Evolutionary conservation across 2,797 vertebrate species (phyloP), one percentile per base, ranked within the genome.

Genomic region (Ctenochaetus hawaiiensis): DNA sequence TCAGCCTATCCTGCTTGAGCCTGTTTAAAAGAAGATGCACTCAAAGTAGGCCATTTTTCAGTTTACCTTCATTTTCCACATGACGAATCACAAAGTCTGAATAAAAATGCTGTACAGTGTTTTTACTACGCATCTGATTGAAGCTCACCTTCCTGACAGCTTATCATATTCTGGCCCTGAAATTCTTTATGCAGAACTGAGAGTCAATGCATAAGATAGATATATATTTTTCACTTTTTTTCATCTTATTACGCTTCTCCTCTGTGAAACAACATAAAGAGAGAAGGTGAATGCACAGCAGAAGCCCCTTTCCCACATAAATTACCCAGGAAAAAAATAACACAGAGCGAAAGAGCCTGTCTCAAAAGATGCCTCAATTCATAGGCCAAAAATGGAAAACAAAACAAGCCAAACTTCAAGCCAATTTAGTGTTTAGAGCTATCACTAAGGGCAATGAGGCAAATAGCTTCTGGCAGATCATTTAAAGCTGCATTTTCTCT

Each of bases 391-490:
- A 80, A 69, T 5, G 30, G 62, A 48, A 81, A 77, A 84, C 67
- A 84, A 88, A 89, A 77, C 75, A 82, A 83, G 79, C 30, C 47
- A 63, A 84, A 90, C 63, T 81, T 85, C 63, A 87, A 84, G 81
- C 72, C 78, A 88, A 89, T 91, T 91, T 88, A 79, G 71, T 72
- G 81, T 89, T 86, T 67, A 70, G 71, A 85, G 82, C 82, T 78
- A 88, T 90, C 78, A 80, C 74, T 83, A 68, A 86, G 87, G 73
- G 79, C 83, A 89, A 87, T 82, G 77, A 91, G 71, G 80, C 70
- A 90, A 84, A 92, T 69, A 80, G 88, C 78, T 83, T 83, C 62
- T 80, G 84, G 90, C 86, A 88, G 64, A 86, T 92, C 83, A 84
- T 87, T 93, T 78, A 89, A 90, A 84, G 78, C 72, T 43, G 74